Percentiles rank a stretch among this genome's conserved stretches.
These are phyloP conservation scores for Sigmodon hispidus DNA, from an alignment of 2,113 vertebrate genomes.

Conservation along the genomic window DNA sequence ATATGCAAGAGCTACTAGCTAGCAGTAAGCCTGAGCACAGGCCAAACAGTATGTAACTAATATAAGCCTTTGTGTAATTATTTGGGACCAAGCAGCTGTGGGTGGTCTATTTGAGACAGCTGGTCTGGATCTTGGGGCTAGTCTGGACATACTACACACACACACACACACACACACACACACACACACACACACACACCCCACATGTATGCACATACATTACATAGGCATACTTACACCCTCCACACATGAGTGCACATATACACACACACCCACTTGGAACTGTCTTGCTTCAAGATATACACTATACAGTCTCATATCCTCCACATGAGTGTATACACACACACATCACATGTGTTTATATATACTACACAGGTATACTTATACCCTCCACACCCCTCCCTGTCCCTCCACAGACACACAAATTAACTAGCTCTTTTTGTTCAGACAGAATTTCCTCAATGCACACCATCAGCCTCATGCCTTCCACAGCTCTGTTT, in stretches of 20 bases:
- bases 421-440: neutral
- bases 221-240: too few species aligned
- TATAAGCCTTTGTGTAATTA: too few species aligned
- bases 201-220: neutral
- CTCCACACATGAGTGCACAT: neutral
- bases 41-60: too few species aligned
- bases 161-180: neutral
- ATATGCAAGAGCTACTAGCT: too few species aligned
- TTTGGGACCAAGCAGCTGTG: too few species aligned
- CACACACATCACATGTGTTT: neutral
- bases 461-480: neutral
- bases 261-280: neutral
- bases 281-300: too few species aligned
- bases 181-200: neutral
- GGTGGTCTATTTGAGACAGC: too few species aligned
- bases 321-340: neutral
- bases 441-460: constrained; percentile 19
- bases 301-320: neutral
- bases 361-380: neutral
- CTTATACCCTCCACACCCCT: neutral
- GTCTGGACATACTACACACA: too few species aligned
- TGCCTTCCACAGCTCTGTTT: neutral
- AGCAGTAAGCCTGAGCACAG: too few species aligned
- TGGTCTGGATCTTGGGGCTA: too few species aligned
- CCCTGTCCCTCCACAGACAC: neutral